Percentiles rank a stretch among this genome's conserved stretches.
Conservation (phyloP, 2,113 vertebrate genomes). For the Poicephalus gulielmi region DNA sequence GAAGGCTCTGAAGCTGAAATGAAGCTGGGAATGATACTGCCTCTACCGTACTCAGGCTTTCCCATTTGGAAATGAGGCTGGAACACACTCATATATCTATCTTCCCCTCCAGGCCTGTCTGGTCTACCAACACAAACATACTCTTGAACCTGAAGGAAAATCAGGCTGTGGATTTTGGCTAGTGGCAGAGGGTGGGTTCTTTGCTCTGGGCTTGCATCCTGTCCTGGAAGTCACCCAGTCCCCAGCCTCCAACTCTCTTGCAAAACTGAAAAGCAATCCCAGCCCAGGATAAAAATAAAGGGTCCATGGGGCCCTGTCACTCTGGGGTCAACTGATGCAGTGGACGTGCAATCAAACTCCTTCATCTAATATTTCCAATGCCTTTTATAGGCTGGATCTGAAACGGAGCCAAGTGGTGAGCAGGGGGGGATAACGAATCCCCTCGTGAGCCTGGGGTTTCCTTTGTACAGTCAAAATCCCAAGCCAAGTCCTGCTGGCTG, state of each 20-base stretch:
- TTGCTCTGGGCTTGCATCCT: not conserved
- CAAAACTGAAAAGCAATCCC: not conserved
- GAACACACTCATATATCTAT: too few species aligned
- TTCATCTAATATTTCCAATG: not conserved
- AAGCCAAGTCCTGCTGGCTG: not conserved
- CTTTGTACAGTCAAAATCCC: not conserved
- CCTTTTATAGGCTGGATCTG: not conserved
- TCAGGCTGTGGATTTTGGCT: slow-evolving; percentile 10
- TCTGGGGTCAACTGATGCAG: slow-evolving; percentile 4
- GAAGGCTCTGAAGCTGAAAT: too few species aligned
- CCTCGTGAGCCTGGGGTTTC: not conserved
- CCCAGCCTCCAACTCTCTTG: not conserved
- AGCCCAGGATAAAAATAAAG: slow-evolving; percentile 6
- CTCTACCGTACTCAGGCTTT: too few species aligned
- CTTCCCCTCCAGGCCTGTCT: too few species aligned
- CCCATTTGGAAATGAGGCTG: too few species aligned
- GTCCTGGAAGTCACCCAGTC: slow-evolving; percentile 11
- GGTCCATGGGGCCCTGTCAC: not conserved
- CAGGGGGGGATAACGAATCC: not conserved
- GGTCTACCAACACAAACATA: too few species aligned
- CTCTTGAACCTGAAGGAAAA: not conserved
- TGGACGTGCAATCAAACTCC: not conserved
- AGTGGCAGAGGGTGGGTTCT: not conserved
- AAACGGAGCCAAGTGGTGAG: not conserved
- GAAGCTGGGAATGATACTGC: too few species aligned